Evolutionary conservation across 2,113 vertebrate genomes (phyloP).

Genomic region (Carettochelys insculpta): DNA sequence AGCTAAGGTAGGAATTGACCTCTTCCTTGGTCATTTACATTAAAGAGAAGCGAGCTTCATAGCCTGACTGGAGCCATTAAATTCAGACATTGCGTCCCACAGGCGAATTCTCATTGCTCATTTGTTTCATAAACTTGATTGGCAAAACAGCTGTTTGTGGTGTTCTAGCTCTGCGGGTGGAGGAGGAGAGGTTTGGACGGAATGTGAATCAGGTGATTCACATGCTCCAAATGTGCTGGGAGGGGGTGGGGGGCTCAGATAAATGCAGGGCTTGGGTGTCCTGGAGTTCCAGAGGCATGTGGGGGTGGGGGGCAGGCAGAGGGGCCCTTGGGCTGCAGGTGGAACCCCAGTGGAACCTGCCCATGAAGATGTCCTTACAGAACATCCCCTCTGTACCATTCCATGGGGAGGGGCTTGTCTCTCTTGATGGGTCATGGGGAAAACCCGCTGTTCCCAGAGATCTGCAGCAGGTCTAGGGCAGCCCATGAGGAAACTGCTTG

Average conservation of each 20-base stretch:
- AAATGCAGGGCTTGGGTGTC: too few relatives aligned
- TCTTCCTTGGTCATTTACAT: not conserved
- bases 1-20: not conserved
- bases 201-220: too few relatives aligned
- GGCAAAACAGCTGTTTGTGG: too few relatives aligned
- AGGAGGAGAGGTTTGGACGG: too few relatives aligned
- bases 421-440: not conserved
- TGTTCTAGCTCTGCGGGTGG: too few relatives aligned
- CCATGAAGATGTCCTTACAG: not conserved
- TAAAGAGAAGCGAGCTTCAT: not conserved
- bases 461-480: not conserved
- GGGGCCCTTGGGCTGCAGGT: too few relatives aligned
- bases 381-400: not conserved
- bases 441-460: not conserved
- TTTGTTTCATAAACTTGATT: not conserved
- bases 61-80: not conserved
- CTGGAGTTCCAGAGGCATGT: too few relatives aligned
- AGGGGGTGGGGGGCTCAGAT: too few relatives aligned
- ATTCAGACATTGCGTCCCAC: not conserved
- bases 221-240: too few relatives aligned
- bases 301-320: too few relatives aligned
- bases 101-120: not conserved
- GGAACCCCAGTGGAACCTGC: too few relatives aligned
- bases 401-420: not conserved
- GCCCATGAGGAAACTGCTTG: not conserved